Evolutionary conservation across 2,797 vertebrate species (phyloP), one percentile per base, ranked within the genome.

Genomic region (Tamandua tetradactyla): DNA sequence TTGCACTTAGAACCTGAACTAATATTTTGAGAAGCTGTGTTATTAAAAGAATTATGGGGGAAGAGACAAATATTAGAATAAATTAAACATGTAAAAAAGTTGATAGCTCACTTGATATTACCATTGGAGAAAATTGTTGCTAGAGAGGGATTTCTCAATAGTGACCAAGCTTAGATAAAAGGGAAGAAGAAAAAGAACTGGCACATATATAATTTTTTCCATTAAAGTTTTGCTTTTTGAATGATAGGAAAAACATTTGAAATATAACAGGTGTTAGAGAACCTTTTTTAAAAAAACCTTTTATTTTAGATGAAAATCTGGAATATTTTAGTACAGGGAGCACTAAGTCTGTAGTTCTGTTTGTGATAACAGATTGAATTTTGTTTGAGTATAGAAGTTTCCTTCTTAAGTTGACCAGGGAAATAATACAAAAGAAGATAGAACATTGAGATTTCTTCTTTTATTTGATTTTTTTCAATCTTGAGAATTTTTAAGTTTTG

Each of bases 271-370:
- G 18, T 83, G 40, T 89, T 82, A 75, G 1, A 23, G 25, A 44
- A 18, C 40, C 47, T 52, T 74, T 68, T 27, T 69, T 47, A 61
- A 72, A 75, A 81, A 47, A 30, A 42, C 35, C 62, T 32, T 86
- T 66, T 57, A 72, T 78, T 95, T 92, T 49, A 55, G 37, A 82
- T 90, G 57, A 80, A 91, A 35, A 69, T 72, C 79, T 83, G 1
- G 14, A 62, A 22, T 57, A 78, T 57, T 87, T 89, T 89, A 89
- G 37, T 42, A n/a, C 3, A 87, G 35, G 35, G 52, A 80, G 22
- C 44, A 55, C 6, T 30, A 44, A 72, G 42, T 74, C 40, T 71
- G 47, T 37, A 76, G 61, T 47, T 78, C 11, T 62, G 0, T 64
- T 82, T 71, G 27, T 49, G 15, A 69, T 74, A 89, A 62, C 15